Percentiles rank a stretch among this genome's conserved stretches.
Conservation (phyloP, 1,140 invertebrate species). For the Druon quercuslanigerum region DNA sequence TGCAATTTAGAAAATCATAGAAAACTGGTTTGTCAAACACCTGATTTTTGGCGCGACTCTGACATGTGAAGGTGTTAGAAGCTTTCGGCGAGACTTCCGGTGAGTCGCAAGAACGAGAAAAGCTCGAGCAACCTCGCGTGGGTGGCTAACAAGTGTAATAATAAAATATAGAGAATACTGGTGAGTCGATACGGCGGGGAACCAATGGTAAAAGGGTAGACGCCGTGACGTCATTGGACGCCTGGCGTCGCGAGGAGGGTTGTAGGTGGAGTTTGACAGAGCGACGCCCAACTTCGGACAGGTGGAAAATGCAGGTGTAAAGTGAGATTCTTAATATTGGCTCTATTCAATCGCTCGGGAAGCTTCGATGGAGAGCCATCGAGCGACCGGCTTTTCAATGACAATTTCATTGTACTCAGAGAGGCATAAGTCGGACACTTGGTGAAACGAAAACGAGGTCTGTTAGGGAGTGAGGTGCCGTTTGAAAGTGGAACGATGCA, state of each 20-base stretch:
- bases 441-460: background rate
- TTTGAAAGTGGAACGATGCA: background rate
- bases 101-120: constrained; percentile 37
- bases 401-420: constrained; percentile 8
- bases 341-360: background rate
- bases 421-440: background rate
- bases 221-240: constrained; percentile 48
- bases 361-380: background rate
- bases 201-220: constrained; percentile 51
- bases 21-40: no score
- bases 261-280: constrained; percentile 54
- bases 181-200: constrained; percentile 49
- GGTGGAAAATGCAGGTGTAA: constrained; percentile 56
- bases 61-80: background rate
- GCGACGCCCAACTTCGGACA: constrained; percentile 56
- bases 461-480: background rate
- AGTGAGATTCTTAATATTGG: constrained; percentile 8
- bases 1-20: no score
- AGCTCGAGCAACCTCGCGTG: constrained; percentile 54
- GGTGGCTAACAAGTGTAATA: constrained; percentile 58
- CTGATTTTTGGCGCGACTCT: no score
- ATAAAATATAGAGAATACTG: constrained; percentile 54
- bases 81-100: background rate
- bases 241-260: constrained; percentile 51
- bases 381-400: background rate